phyloP scores from a whole-genome alignment of 1,140 invertebrate species.

The Drosophila kanapiae region DNA sequence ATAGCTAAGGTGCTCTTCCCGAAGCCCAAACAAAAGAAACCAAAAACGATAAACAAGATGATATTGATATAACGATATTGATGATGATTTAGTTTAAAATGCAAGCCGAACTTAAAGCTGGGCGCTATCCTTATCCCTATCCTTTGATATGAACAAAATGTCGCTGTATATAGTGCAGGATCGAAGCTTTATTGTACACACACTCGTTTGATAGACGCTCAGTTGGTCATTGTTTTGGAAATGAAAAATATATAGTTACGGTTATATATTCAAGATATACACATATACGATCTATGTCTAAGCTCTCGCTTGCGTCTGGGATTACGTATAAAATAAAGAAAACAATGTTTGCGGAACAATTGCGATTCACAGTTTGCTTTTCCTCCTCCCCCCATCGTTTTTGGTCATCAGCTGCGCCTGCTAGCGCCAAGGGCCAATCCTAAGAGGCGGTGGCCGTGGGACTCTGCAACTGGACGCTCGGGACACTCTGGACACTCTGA shows the following conservation, averaged over 20 bases:
- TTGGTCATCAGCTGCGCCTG: slow-evolving; percentile 56
- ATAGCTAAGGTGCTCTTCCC: slow-evolving; percentile 22
- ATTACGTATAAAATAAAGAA: slow-evolving; percentile 65
- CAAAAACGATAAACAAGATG: slow-evolving; percentile 27
- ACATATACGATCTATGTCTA: slow-evolving; percentile 51
- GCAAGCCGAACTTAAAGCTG: slow-evolving; percentile 28
- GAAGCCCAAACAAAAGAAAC: slow-evolving; percentile 12
- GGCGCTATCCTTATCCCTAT: slow-evolving; percentile 9
- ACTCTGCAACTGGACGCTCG: slow-evolving; percentile 26
- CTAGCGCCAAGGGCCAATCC: slow-evolving; percentile 64
- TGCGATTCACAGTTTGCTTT: slow-evolving; percentile 82
- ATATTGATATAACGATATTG: not conserved
- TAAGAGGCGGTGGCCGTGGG: slow-evolving; percentile 70
- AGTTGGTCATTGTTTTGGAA: slow-evolving; percentile 63
- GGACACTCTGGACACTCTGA: slow-evolving; percentile 29
- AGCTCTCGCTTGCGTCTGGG: slow-evolving; percentile 26
- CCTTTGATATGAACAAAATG: slow-evolving; percentile 47
- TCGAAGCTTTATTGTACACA: slow-evolving; percentile 37
- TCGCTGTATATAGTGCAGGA: slow-evolving; percentile 20
- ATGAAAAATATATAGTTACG: slow-evolving; percentile 46
- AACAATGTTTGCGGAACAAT: slow-evolving; percentile 67
- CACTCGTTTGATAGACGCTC: slow-evolving; percentile 65
- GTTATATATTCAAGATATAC: slow-evolving; percentile 55
- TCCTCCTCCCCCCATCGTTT: slow-evolving; percentile 33
- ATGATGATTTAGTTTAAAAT: slow-evolving; percentile 23